These are phyloP conservation scores for Hippocampus comes DNA, from an alignment of 2,113 vertebrate genomes.

Conservation along the genomic window DNA sequence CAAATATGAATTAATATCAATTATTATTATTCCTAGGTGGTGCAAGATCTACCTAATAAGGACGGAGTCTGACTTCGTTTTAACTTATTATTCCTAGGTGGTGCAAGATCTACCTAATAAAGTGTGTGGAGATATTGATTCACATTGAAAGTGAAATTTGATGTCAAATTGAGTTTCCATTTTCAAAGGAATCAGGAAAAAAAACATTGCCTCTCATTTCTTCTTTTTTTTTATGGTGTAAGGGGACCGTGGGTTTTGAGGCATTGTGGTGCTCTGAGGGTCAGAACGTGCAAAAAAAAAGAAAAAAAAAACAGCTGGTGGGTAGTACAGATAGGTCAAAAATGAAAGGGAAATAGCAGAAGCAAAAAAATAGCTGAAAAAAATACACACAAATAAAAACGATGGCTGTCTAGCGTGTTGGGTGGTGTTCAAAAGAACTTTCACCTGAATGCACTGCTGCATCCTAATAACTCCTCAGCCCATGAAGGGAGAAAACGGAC, in stretches of 20 bases:
- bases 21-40: no score
- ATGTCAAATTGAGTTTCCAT: no score
- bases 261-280: conserved; percentile 32
- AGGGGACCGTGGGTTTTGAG: conserved; percentile 39
- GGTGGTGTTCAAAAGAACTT: conserved; percentile 64
- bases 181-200: conserved; percentile 3
- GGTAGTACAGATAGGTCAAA: conserved; percentile 42
- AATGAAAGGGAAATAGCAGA: conserved; percentile 19
- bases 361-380: not conserved
- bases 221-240: conserved; percentile 4
- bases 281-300: conserved; percentile 33
- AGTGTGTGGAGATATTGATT: no score
- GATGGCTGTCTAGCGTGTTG: conserved; percentile 44
- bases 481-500: conserved; percentile 15
- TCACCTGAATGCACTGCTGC: conserved; percentile 69
- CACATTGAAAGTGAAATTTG: no score
- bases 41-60: no score
- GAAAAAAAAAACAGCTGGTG: not conserved
- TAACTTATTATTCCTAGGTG: no score
- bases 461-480: conserved; percentile 65
- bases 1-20: no score
- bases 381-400: conserved; percentile 15
- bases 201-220: conserved; percentile 33
- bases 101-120: no score
- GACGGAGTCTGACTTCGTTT: no score